A percentile compares a stretch with the other conserved stretches of the same genome.
Conservation (phyloP, 2,797 vertebrate genomes). For the Lithobates pipiens region DNA sequence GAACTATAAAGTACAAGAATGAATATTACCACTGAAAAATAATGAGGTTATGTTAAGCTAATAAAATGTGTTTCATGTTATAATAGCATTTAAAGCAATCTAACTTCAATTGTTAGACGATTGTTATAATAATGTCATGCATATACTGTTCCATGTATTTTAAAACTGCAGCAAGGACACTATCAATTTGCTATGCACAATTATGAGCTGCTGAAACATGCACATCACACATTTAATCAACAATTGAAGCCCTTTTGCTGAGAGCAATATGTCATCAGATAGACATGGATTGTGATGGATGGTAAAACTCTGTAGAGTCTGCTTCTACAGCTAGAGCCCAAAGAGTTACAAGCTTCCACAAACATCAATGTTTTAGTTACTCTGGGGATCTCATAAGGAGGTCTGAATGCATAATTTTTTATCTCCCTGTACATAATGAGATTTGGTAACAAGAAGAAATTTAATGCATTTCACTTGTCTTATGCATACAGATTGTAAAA, state of each 20-base stretch:
- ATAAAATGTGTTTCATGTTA: conserved; percentile 14
- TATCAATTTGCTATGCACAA: conserved; percentile 40
- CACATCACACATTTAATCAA: conserved; percentile 67
- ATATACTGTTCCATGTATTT: conserved; percentile 21
- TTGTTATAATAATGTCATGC: neutral
- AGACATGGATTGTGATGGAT: conserved; percentile 60
- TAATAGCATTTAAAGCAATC: conserved; percentile 26
- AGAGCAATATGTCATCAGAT: conserved; percentile 63
- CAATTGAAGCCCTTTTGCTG: conserved; percentile 59
- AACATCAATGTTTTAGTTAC: conserved; percentile 37
- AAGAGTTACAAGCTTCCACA: conserved; percentile 42
- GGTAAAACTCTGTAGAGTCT: conserved; percentile 40
- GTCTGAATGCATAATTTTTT: conserved; percentile 55
- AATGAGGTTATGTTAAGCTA: conserved; percentile 58
- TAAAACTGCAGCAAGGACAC: conserved; percentile 27
- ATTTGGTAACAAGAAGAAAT: conserved; percentile 35
- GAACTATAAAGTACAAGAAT: conserved; percentile 51
- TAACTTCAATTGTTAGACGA: neutral
- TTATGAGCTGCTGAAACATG: conserved; percentile 62
- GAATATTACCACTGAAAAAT: conserved; percentile 62
- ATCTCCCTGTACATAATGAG: conserved; percentile 46
- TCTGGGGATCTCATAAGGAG: conserved; percentile 51
- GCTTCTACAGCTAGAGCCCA: conserved; percentile 41
- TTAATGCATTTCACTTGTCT: conserved; percentile 37
- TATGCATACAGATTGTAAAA: conserved; percentile 20